These are phyloP conservation scores for Drusus annulatus DNA, from an alignment of 1,140 invertebrate genomes.

Conservation along the genomic window DNA sequence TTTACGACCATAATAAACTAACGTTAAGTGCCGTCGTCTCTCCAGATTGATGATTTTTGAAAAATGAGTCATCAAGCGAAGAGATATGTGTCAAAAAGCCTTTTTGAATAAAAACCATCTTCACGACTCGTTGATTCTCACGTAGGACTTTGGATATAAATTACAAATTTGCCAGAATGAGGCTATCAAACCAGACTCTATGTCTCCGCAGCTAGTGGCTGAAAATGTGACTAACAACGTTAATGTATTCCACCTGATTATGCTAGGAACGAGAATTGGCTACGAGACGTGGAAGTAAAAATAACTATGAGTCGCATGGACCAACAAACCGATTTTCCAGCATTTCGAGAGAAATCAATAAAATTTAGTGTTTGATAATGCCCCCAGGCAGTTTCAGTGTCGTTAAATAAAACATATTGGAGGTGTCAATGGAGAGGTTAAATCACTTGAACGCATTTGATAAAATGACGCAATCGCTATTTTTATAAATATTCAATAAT, in stretches of 20 bases:
- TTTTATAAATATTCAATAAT: neutral
- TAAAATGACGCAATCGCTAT: constrained; percentile 39
- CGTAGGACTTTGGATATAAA: constrained; percentile 32
- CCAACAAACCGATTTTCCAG: constrained; percentile 4
- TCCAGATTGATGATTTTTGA: too few relatives aligned
- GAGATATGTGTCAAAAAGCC: too few relatives aligned
- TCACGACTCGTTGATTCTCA: neutral
- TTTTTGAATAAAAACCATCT: constrained; percentile 11
- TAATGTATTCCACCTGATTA: constrained; percentile 32
- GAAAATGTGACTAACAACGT: constrained; percentile 19
- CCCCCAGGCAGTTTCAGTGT: constrained; percentile 19
- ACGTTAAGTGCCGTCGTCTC: too few relatives aligned
- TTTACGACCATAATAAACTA: too few relatives aligned
- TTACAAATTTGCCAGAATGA: constrained; percentile 1
- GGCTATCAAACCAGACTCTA: constrained; percentile 17
- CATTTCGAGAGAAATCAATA: constrained; percentile 38
- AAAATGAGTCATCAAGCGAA: too few relatives aligned
- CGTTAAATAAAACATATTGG: constrained; percentile 48
- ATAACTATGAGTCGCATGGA: constrained; percentile 49
- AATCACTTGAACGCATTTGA: constrained; percentile 45
- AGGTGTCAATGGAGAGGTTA: constrained; percentile 44
- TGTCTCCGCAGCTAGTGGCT: constrained; percentile 1
- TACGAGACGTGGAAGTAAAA: constrained; percentile 38
- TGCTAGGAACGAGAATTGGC: constrained; percentile 11
- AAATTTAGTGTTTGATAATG: constrained; percentile 48